Evolutionary conservation across 2,888 invertebrate genomes (phyloP).

Genomic region (Belgica antarctica): DNA sequence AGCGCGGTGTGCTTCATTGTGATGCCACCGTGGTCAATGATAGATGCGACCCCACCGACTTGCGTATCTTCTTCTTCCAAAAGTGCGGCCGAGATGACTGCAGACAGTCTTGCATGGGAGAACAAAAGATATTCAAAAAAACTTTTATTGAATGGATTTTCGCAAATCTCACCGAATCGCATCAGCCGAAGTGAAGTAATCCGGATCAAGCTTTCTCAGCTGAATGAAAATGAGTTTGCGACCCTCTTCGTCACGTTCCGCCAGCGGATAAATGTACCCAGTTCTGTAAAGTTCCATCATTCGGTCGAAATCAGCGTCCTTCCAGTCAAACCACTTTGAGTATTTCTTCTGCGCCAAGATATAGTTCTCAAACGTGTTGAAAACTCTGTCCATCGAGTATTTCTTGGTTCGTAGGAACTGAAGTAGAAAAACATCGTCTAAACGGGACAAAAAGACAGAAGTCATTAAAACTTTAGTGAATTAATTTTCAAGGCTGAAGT

Average conservation of each 20-base stretch:
- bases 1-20: constrained; percentile 79
- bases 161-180: constrained; percentile 30
- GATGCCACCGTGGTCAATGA: constrained; percentile 79
- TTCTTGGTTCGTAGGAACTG: constrained; percentile 84
- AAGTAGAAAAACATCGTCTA: constrained; percentile 75
- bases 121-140: no score
- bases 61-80: constrained; percentile 83
- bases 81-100: constrained; percentile 77
- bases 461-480: constrained; percentile 43
- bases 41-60: constrained; percentile 78
- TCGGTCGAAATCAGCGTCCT: constrained; percentile 76
- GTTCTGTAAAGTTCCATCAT: constrained; percentile 76
- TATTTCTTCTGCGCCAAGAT: constrained; percentile 79
- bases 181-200: constrained; percentile 67
- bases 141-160: not conserved
- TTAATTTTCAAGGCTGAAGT: not conserved
- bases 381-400: constrained; percentile 79
- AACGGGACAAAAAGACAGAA: not conserved
- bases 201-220: constrained; percentile 76
- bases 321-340: constrained; percentile 79
- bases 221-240: constrained; percentile 75
- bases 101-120: constrained; percentile 48
- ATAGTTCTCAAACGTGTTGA: constrained; percentile 84
- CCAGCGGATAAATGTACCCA: constrained; percentile 75
- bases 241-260: constrained; percentile 72